Conservation (phyloP, 1,140 invertebrate genomes). For the Gonatopus flavifemur region DNA sequence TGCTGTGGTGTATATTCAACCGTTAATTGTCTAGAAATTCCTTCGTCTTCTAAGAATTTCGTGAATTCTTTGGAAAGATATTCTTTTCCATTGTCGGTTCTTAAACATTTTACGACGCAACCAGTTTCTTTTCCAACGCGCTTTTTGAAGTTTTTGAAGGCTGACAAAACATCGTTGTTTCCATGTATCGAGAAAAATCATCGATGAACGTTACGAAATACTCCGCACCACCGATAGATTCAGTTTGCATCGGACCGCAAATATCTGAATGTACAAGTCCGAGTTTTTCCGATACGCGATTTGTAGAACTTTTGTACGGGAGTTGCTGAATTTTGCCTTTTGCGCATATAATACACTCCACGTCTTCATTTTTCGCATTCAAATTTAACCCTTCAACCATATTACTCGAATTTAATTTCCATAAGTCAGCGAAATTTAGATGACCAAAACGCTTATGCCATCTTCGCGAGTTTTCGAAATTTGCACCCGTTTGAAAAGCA, state of each 20-base stretch:
- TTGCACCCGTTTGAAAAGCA: conserved; percentile 27
- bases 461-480: conserved; percentile 34
- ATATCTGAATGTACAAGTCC: not conserved
- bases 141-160: not conserved
- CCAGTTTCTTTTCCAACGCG: not conserved
- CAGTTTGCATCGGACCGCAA: conserved; percentile 14
- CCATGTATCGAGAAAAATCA: not conserved
- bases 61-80: not conserved
- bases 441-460: conserved; percentile 11
- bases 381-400: too few relatives aligned
- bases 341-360: not conserved
- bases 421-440: conserved; percentile 3
- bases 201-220: conserved; percentile 9
- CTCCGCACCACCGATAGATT: conserved; percentile 9
- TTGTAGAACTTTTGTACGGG: not conserved
- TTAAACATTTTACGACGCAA: not conserved
- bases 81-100: conserved; percentile 3
- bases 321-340: conserved; percentile 4
- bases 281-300: not conserved
- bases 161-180: not conserved
- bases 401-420: conserved; percentile 7
- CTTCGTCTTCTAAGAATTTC: not conserved
- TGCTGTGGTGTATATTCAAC: too few relatives aligned
- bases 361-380: not conserved
- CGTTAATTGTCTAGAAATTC: too few relatives aligned